Evolutionary conservation across 1,140 invertebrate genomes (phyloP), one percentile per base, ranked within the genome.

Genomic region (Aphelinus certus): DNA sequence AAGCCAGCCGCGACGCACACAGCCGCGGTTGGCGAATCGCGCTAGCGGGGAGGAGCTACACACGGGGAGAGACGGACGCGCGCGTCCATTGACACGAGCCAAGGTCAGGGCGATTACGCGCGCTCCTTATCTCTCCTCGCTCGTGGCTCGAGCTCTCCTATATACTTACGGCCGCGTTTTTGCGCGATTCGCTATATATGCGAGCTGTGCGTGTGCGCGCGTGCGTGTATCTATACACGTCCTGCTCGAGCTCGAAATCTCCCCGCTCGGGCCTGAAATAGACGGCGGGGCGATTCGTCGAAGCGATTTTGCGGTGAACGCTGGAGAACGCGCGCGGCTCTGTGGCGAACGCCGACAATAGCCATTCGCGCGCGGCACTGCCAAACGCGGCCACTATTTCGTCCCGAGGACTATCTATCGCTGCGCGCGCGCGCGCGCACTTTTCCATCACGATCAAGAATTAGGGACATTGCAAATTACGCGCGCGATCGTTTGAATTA

Each of bases 81-180:
- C 73, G 73, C 73, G 73, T 75, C 66, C 73, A 75, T 75, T 75
- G 73, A 75, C 73, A 70, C 67, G 66, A 65, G 61, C 73, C 73
- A 75, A 75, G 73, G 73, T 70, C 73, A 75, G 56, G 73, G 46
- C 66, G 73, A 75, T 75, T 75, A 75, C 45, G 65, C 26, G 60
- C 62, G 45, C 26, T 74, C 51, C 60, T 68, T 74, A 69, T 74
- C 73, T 58, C 10, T 47, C 55, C 26, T 49, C 51, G 26, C 26
- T 26, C 26, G 26, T 26, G 26, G 26, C 26, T 26, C 26, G 26
- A 26, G 26, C 26, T 26, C 26, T 26, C 26, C 26, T 26, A 26
- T 26, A 26, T 26, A 26, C 26, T 26, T 26, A 26, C 26, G 26
- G 26, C 26, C 26, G 26, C 26, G 26, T 26, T 26, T 26, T 26